Conservation (phyloP, 2,113 vertebrate genomes). For the Sylvilagus bachmani region DNA sequence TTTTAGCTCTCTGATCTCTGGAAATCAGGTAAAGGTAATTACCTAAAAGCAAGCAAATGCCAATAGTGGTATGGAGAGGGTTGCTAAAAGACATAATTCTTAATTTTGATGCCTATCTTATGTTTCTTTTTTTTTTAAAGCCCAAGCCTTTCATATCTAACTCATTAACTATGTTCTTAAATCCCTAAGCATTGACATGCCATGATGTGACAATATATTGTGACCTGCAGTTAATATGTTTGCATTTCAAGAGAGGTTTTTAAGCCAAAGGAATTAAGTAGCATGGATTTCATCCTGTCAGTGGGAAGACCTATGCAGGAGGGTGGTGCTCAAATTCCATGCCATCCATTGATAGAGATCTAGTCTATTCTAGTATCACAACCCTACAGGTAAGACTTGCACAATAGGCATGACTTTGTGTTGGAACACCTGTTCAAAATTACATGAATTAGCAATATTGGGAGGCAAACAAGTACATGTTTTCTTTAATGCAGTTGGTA, state of each 20-base stretch:
- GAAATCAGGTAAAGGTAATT: conserved; percentile 1
- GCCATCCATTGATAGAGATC: neutral
- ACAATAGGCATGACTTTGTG: neutral
- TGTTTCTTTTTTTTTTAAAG: conserved; percentile 31
- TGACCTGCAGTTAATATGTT: neutral
- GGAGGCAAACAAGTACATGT: neutral
- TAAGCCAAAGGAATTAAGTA: neutral
- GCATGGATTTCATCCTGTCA: neutral
- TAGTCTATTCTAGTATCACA: neutral
- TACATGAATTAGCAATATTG: neutral
- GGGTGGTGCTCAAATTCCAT: neutral
- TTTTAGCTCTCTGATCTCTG: conserved; percentile 39
- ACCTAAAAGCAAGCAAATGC: conserved; percentile 13
- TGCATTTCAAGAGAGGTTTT: conserved; percentile 45
- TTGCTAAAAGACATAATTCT: neutral
- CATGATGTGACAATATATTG: neutral
- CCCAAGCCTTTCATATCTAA: neutral
- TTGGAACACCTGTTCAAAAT: conserved; percentile 31
- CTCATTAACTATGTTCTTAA: conserved; percentile 28
- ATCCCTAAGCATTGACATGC: neutral
- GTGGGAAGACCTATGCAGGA: neutral
- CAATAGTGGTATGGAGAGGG: neutral
- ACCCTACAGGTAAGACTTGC: neutral
- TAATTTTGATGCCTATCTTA: neutral
- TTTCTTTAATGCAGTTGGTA: neutral